phyloP scores from a whole-genome alignment of 2,113 vertebrate genomes.

The Dipodomys stephensi region DNA sequence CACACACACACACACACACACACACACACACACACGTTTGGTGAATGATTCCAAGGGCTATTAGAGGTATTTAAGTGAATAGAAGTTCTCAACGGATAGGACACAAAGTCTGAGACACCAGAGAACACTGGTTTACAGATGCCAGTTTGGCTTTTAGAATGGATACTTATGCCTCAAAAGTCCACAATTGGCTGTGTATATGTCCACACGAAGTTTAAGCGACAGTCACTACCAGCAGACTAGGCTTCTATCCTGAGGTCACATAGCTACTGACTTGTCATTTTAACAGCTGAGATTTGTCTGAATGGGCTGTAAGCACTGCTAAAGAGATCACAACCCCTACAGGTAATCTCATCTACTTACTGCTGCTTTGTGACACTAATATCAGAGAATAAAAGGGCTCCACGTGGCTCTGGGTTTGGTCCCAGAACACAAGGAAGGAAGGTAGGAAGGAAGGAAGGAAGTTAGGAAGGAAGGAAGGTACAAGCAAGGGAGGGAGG shows the following conservation, averaged over 20 bases:
- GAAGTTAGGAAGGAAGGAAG: no score
- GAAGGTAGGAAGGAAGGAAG: no score
- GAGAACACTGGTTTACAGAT: not conserved
- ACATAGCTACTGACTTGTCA: not conserved
- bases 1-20: no score
- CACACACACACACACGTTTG: not conserved
- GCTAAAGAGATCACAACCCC: not conserved
- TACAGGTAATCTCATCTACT: not conserved
- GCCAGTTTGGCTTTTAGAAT: not conserved
- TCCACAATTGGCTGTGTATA: not conserved
- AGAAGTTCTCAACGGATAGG: not conserved
- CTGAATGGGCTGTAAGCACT: not conserved
- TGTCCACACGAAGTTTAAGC: not conserved
- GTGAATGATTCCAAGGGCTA: not conserved
- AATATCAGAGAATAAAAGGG: not conserved
- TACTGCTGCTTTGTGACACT: not conserved
- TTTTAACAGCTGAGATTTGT: conserved; percentile 41
- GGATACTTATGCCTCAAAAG: not conserved
- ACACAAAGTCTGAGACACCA: conserved; percentile 26
- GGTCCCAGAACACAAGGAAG: no score
- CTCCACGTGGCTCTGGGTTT: not conserved
- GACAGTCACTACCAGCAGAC: not conserved
- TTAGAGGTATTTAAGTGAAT: not conserved
- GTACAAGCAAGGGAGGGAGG: no score
- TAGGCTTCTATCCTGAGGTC: not conserved